Evolutionary conservation across 2,797 vertebrate genomes (phyloP), one percentile per base, ranked within the genome.

Genomic region (Lindbergichthys nudifrons): DNA sequence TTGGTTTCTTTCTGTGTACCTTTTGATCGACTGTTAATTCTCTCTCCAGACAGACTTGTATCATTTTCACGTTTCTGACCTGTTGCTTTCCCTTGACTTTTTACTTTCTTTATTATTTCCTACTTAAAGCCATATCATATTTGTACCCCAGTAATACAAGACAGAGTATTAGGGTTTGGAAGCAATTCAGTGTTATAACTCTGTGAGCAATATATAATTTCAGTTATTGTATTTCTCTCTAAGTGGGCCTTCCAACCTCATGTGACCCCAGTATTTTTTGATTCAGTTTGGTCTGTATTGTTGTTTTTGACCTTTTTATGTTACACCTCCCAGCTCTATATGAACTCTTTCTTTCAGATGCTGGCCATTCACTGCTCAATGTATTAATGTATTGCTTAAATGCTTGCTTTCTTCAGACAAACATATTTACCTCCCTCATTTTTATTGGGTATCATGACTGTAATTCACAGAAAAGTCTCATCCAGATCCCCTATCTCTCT

Each of bases 1-100:
- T 65, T 65, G 64, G 26, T 80, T 74, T 80, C 23, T 75, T 60
- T 73, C 47, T 66, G 7, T 73, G 41, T 75, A 46, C 54, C 72
- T 11, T 11, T 21, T 8, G 14, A 66, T 77, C 68, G 23, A n/a
- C 42, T 16, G 36, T 74, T 13, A 36, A 54, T 66, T 77, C 19
- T 56, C 18, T 43, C n/a, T 63, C n/a, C 47, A 50, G 19, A 5
- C n/a, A 53, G 30, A 36, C 52, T 76, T 62, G n/a, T 52, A 54
- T 75, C 47, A 11, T 63, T 64, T 50, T 74, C 48, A 56, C n/a
- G 15, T 73, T 53, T 26, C 1, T 15, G 14, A 15, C 13, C 26
- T 47, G 75, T 60, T 39, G 4, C 15, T 72, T 53, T 52, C 15
- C 60, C 19, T 7, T 15, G 21, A 75, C 46, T 46, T 76, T 52